Evolutionary conservation across 35 echinoderm and acorn worm species (phyloP), one percentile per base, ranked within the genome.

Genomic region (Lytechinus pictus): DNA sequence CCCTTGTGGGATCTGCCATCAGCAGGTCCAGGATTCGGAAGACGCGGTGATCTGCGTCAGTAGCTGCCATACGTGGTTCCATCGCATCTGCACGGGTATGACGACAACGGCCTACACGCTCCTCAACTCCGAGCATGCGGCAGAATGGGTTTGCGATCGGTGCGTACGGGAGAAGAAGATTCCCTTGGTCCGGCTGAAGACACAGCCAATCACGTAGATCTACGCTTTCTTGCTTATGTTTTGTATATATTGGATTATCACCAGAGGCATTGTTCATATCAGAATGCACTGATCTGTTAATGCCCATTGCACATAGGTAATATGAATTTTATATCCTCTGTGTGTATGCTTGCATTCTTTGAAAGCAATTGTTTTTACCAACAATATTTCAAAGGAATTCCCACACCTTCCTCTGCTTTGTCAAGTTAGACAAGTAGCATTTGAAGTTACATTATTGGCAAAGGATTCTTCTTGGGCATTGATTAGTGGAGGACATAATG

Each of bases 91-190:
- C 86, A 96, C 97, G 7, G 97, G 98, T 27, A 92, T 99, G 53
- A 96, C 96, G 9, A 97, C 97, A 24, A 94, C 98, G 5, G 97
- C 98, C 24, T 99, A 99, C 86, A 94, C 93, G 14, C 61, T 99
- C 29, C 97, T 99, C 33, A 99, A 96, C 16, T 91, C 94, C 6
- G 98, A 99, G 94, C 96, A 96, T 44, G 92, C 91, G 12, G 98
- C 98, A 52, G 97, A 99, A 87, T 99, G 98, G 98, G 98, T 97
- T 14, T 99, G 98, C 52, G 98, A 99, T 58, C 95, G 96, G 51
- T 99, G 98, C 55, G 94, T 99, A 52, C 55, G 95, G 44, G 96
- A 97, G 57, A 99, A 99, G 95, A 97, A 99, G 86, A 96, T 97
- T 44, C 98, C 98, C 21, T 52, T 99, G 54, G 93, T 97, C 13